phyloP scores from a whole-genome alignment of 2,888 invertebrate genomes.

The Zygogramma bicolorata region DNA sequence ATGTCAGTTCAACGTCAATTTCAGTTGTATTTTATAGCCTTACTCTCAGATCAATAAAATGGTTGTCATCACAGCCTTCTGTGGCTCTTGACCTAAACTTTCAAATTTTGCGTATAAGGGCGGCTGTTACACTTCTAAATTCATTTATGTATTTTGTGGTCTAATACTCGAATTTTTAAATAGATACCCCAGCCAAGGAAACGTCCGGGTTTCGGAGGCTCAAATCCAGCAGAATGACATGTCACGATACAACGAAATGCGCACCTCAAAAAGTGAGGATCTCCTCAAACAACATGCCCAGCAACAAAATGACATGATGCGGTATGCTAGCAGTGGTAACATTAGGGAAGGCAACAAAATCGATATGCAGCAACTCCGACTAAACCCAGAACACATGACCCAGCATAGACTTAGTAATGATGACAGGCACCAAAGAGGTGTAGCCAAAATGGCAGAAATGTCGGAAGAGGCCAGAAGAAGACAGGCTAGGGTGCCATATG shows the following conservation, averaged over 20 bases:
- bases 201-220: constrained; percentile 58
- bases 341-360: constrained; percentile 60
- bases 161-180: not conserved
- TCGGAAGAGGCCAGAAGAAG: constrained; percentile 81
- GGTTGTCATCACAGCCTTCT: too few species aligned
- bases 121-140: too few species aligned
- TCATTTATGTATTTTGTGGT: too few species aligned
- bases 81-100: too few species aligned
- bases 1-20: too few species aligned
- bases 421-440: constrained; percentile 62
- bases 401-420: constrained; percentile 50
- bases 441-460: constrained; percentile 81
- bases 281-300: constrained; percentile 54
- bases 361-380: constrained; percentile 28
- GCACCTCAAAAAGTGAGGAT: constrained; percentile 64
- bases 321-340: constrained; percentile 65
- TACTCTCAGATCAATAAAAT: too few species aligned
- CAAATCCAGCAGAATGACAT: constrained; percentile 57
- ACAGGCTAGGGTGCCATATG: constrained; percentile 64
- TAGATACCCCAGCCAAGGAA: constrained; percentile 60
- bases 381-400: constrained; percentile 44
- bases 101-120: too few species aligned
- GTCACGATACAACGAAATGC: constrained; percentile 58
- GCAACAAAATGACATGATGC: constrained; percentile 54
- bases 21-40: too few species aligned